Evolutionary conservation across 2,888 invertebrate species (phyloP).

Genomic region (Lordiphosa fenestrarum): DNA sequence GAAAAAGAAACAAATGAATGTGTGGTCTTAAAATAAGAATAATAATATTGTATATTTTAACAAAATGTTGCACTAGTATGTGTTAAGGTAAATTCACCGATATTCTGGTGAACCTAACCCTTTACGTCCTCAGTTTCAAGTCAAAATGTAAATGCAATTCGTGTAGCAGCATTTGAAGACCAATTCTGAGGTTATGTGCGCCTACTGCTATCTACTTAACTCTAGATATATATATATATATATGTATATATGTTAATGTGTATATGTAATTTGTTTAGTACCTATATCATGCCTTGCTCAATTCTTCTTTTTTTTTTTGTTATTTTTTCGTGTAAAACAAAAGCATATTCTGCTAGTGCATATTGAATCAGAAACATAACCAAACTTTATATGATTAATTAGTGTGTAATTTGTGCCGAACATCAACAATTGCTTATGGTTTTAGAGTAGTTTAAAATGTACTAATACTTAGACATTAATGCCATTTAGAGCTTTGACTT

Average conservation of each 20-base stretch:
- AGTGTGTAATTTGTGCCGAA: constrained; percentile 39
- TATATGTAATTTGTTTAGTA: constrained; percentile 36
- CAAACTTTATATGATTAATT: constrained; percentile 21
- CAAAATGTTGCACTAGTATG: too few relatives aligned
- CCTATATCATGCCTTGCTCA: constrained; percentile 55
- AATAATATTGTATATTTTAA: too few relatives aligned
- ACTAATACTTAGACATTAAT: constrained; percentile 25
- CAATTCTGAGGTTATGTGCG: constrained; percentile 70
- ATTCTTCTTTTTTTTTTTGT: constrained; percentile 8
- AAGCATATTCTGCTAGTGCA: constrained; percentile 17
- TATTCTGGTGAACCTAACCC: too few relatives aligned
- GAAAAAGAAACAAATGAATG: too few relatives aligned
- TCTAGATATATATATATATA: constrained; percentile 6
- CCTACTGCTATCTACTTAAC: constrained; percentile 52
- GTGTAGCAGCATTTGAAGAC: constrained; percentile 50
- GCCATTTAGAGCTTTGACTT: constrained; percentile 34
- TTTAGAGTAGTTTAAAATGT: constrained; percentile 55
- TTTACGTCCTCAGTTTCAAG: too few relatives aligned
- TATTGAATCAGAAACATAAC: constrained; percentile 6
- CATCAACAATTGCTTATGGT: constrained; percentile 66
- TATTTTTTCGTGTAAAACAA: constrained; percentile 9
- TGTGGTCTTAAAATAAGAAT: too few relatives aligned
- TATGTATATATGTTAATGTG: constrained; percentile 3
- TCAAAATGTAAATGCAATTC: neutral
- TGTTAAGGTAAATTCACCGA: too few relatives aligned